Conservation (phyloP, 2,888 invertebrate genomes). For the Ophioninae sp. region DNA sequence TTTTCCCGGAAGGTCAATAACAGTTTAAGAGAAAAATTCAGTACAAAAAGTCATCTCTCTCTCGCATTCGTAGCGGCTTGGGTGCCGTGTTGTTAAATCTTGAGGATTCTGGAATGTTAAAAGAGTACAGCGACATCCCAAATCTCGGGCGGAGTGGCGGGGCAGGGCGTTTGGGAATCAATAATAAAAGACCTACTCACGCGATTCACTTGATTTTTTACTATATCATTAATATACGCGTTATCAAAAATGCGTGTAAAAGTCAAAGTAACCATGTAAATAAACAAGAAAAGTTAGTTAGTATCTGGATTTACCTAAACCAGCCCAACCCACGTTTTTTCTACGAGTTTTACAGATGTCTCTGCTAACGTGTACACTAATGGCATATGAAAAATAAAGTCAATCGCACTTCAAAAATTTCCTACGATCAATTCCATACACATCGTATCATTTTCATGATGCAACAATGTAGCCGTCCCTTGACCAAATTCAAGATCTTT, state of each 20-base stretch:
- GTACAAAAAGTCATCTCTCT: neutral
- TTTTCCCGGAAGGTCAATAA: neutral
- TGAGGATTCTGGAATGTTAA: neutral
- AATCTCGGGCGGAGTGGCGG: neutral
- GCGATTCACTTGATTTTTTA: neutral
- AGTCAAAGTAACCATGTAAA: neutral
- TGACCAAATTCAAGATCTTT: no score
- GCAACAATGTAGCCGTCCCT: no score
- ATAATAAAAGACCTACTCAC: neutral
- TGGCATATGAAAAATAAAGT: conserved; percentile 2
- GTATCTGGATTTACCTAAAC: neutral
- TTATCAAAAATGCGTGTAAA: neutral
- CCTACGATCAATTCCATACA: neutral
- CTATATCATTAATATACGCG: neutral
- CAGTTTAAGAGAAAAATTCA: neutral
- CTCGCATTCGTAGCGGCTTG: neutral
- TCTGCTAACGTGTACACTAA: neutral
- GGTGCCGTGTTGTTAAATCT: neutral
- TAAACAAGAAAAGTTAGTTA: neutral
- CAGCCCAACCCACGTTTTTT: neutral
- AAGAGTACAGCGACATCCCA: neutral
- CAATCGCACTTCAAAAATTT: neutral
- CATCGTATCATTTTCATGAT: no score
- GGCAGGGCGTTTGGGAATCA: neutral
- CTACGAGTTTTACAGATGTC: neutral